Conservation (phyloP, 2,113 vertebrate species). For the Marmota flaviventris region DNA sequence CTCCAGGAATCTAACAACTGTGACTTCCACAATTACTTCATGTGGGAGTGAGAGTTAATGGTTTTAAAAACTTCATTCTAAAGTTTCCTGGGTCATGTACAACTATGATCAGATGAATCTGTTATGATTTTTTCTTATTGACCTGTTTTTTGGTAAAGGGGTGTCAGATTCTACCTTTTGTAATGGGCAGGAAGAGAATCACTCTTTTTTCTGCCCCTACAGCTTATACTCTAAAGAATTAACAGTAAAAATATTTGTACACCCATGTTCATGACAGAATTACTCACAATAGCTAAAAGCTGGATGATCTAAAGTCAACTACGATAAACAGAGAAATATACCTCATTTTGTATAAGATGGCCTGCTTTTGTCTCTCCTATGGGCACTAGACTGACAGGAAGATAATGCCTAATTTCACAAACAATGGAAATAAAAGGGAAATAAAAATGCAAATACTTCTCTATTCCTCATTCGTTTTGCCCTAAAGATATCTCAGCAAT, state of each 20-base stretch:
- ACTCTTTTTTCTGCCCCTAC: not conserved
- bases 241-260: not conserved
- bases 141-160: not conserved
- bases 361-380: not conserved
- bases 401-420: constrained; percentile 1
- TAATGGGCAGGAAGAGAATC: not conserved
- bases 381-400: not conserved
- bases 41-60: constrained; percentile 4
- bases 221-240: not conserved
- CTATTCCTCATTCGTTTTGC: not conserved
- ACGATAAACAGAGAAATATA: not conserved
- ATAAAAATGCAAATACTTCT: not conserved
- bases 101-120: not conserved
- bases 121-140: not conserved
- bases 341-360: not conserved
- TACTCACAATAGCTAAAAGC: not conserved
- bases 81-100: not conserved
- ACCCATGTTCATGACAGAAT: not conserved
- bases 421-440: not conserved
- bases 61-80: not conserved
- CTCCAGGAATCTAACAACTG: not conserved
- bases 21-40: not conserved
- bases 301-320: not conserved
- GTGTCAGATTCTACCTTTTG: no score
- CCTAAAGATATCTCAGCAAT: not conserved